These are phyloP conservation scores for Epinephelus malabaricus DNA, from an alignment of 2,797 vertebrate genomes.

Conservation along the genomic window DNA sequence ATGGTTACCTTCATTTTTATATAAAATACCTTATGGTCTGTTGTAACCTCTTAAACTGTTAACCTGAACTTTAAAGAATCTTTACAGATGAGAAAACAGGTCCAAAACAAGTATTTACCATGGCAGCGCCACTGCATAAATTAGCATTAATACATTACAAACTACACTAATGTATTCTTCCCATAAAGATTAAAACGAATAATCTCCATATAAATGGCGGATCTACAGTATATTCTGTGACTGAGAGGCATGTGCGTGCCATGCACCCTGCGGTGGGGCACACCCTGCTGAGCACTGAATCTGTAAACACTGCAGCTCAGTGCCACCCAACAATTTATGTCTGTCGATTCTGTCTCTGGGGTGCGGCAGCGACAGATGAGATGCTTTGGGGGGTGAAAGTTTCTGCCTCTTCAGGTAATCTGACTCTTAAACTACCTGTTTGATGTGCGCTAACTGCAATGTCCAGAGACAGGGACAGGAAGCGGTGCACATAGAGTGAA, in stretches of 20 bases:
- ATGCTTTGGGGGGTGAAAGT: constrained; percentile 25
- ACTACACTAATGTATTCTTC: not conserved
- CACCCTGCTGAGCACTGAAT: constrained; percentile 37
- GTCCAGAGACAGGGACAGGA: constrained; percentile 4
- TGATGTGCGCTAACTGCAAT: constrained; percentile 16
- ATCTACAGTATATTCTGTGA: constrained; percentile 12
- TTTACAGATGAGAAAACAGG: not conserved
- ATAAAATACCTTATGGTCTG: not conserved
- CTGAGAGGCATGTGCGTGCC: constrained; percentile 5
- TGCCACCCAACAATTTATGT: constrained; percentile 47
- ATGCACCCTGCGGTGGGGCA: constrained; percentile 14
- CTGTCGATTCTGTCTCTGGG: constrained; percentile 26
- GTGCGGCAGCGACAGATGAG: constrained; percentile 9
- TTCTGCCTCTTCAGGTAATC: constrained; percentile 29
- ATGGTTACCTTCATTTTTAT: not conserved
- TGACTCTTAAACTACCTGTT: constrained; percentile 32
- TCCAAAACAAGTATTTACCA: constrained; percentile 4
- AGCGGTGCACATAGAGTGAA: not conserved
- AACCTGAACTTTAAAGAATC: not conserved
- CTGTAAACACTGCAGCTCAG: constrained; percentile 58
- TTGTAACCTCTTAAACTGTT: not conserved
- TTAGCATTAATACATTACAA: not conserved
- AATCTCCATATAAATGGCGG: not conserved
- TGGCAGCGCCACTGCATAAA: not conserved
- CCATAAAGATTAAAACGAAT: constrained; percentile 10